Evolutionary conservation across 1,140 invertebrate species (phyloP), one percentile per base, ranked within the genome.

Genomic region (Ceratina calcarata): DNA sequence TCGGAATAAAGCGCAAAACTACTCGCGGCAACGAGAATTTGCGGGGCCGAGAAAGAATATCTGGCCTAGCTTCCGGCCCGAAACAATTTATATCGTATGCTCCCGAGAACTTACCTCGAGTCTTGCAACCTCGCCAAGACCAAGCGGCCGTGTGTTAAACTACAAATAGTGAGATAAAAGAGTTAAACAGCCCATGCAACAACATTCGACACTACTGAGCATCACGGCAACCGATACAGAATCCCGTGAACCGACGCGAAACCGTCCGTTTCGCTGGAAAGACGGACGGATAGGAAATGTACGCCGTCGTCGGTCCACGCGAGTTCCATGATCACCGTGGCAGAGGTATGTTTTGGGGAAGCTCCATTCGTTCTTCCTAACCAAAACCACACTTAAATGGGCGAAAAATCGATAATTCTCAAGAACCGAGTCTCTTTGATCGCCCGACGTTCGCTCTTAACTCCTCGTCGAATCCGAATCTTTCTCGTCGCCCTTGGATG

Each of bases 291-390:
- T 0, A 37, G 51, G 12, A 18, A 51, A 37, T 7, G 67, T 15
- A 57, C 15, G 24, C 22, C 10, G 22, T 57, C 55, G 55, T 68
- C 72, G 74, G 81, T 90, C 84, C 86, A 86, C 82, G 85, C 85
- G 79, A 85, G 51, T 74, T 85, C 74, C 75, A 69, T 75, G 84
- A 88, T 91, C 85, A 78, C 84, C 88, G 85, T 91, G 89, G 86
- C 71, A 90, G 90, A 92, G 90, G 90, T 91, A 91, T 91, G 89
- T 91, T 92, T 92, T 91, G 90, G 90, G 90, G 90, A 91, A 92
- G 90, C 87, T 91, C 86, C 82, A 84, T 91, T 90, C 88, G 84
- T 89, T 90, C 88, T 90, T 91, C 89, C 89, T 90, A 89, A 86
- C 89, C 89, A 91, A 91, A 91, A 91, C 86, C 85, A 88, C 85